Conservation (phyloP, 2,888 invertebrate species). For the Rhingia rostrata region DNA sequence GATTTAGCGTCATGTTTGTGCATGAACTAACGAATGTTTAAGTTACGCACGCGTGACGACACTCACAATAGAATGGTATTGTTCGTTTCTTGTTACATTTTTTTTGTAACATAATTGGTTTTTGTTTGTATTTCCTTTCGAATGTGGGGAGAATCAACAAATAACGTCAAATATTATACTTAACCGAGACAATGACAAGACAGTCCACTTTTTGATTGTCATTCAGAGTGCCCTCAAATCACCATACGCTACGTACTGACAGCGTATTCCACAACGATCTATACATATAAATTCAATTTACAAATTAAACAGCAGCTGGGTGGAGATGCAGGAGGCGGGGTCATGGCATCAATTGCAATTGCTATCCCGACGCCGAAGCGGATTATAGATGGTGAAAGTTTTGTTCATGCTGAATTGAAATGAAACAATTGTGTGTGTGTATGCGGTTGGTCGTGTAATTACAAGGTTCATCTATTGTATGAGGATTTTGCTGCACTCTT, state of each 20-base stretch:
- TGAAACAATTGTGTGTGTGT: slow-evolving; percentile 37
- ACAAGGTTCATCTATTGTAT: slow-evolving; percentile 42
- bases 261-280: slow-evolving; percentile 15
- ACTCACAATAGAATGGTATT: slow-evolving; percentile 27
- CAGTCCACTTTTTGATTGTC: slow-evolving; percentile 21
- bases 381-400: slow-evolving; percentile 61
- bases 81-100: slow-evolving; percentile 25
- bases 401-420: slow-evolving; percentile 49
- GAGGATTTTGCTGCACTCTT: slow-evolving; percentile 24
- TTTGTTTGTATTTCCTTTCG: neutral
- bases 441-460: slow-evolving; percentile 25
- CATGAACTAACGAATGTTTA: slow-evolving; percentile 45
- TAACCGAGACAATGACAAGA: neutral
- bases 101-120: neutral
- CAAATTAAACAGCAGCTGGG: slow-evolving; percentile 30
- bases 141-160: slow-evolving; percentile 8
- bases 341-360: slow-evolving; percentile 59
- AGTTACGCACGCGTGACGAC: slow-evolving; percentile 67
- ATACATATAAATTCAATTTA: slow-evolving; percentile 49
- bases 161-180: slow-evolving; percentile 1
- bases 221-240: neutral
- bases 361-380: slow-evolving; percentile 7
- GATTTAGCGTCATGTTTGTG: slow-evolving; percentile 46
- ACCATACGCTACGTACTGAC: neutral
- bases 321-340: slow-evolving; percentile 20